Conservation (phyloP, 2,888 invertebrate genomes). For the Andrena chrysosceles region DNA sequence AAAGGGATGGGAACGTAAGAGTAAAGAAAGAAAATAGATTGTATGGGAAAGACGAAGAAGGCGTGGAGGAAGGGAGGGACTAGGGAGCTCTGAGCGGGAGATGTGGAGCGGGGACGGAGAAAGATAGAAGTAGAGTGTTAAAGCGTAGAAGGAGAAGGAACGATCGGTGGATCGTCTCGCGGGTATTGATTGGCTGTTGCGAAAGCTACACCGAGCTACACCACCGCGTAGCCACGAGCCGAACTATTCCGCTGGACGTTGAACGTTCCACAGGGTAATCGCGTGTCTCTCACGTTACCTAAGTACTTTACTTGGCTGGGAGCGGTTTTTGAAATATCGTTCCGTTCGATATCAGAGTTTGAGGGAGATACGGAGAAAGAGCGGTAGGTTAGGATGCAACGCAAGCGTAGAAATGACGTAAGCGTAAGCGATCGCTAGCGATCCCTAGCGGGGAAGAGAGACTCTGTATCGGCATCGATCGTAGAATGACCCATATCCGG, state of each 20-base stretch:
- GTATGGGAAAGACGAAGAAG: background rate
- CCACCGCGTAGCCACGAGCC: slow-evolving; percentile 67
- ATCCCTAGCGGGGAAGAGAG: slow-evolving; percentile 77
- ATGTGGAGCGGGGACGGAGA: background rate
- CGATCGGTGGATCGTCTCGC: slow-evolving; percentile 80
- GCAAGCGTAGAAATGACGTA: slow-evolving; percentile 83
- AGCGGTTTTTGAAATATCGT: background rate
- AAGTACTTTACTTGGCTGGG: background rate
- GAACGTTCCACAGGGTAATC: slow-evolving; percentile 48
- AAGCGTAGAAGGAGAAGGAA: slow-evolving; percentile 65
- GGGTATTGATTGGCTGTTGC: slow-evolving; percentile 84
- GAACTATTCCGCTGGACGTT: slow-evolving; percentile 60
- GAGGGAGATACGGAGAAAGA: slow-evolving; percentile 83
- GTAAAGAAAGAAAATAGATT: slow-evolving; percentile 6
- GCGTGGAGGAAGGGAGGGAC: slow-evolving; percentile 21
- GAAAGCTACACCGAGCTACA: slow-evolving; percentile 67
- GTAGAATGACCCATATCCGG: slow-evolving; percentile 84
- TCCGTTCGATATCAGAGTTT: slow-evolving; percentile 68
- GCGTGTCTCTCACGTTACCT: slow-evolving; percentile 11
- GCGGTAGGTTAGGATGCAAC: slow-evolving; percentile 36
- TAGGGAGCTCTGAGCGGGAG: background rate
- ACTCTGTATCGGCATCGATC: slow-evolving; percentile 82
- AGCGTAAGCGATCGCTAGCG: slow-evolving; percentile 71
- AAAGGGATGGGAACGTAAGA: background rate
- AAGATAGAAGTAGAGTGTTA: background rate